Conservation (phyloP, 2,113 vertebrate species). For the Cynocephalus volans region DNA sequence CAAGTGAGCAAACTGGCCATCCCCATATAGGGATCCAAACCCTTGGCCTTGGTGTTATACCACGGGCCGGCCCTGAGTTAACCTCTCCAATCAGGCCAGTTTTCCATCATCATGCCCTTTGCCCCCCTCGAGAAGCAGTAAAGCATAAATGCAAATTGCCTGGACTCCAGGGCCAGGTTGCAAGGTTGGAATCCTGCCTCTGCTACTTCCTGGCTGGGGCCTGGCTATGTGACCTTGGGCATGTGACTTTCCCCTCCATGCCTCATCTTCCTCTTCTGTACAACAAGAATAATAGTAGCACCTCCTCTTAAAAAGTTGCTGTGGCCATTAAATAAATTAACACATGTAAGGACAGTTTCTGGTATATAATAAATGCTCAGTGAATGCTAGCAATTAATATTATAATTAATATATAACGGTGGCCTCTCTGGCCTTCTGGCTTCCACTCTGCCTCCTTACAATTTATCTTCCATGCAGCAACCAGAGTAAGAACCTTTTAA, state of each 20-base stretch:
- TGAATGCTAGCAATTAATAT: neutral
- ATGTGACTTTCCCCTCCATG: neutral
- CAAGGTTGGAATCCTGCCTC: neutral
- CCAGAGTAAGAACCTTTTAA: neutral
- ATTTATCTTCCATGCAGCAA: neutral
- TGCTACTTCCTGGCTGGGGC: neutral
- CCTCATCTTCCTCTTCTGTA: neutral
- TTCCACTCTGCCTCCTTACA: neutral
- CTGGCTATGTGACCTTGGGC: neutral
- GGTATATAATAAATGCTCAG: neutral
- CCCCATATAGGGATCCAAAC: too few relatives aligned
- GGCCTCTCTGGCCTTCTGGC: neutral
- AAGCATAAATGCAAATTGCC: neutral
- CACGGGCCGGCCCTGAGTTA: neutral
- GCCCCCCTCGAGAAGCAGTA: neutral
- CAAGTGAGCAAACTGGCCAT: too few relatives aligned
- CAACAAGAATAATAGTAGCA: neutral
- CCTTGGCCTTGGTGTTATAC: too few relatives aligned
- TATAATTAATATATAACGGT: neutral
- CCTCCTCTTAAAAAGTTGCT: neutral
- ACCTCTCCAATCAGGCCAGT: neutral
- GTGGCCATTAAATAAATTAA: constrained; percentile 9
- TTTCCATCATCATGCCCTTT: neutral
- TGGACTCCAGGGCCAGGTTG: neutral
- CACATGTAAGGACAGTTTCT: neutral